Conservation (phyloP, 1,140 invertebrate species). For the Drosophila triauraria region DNA sequence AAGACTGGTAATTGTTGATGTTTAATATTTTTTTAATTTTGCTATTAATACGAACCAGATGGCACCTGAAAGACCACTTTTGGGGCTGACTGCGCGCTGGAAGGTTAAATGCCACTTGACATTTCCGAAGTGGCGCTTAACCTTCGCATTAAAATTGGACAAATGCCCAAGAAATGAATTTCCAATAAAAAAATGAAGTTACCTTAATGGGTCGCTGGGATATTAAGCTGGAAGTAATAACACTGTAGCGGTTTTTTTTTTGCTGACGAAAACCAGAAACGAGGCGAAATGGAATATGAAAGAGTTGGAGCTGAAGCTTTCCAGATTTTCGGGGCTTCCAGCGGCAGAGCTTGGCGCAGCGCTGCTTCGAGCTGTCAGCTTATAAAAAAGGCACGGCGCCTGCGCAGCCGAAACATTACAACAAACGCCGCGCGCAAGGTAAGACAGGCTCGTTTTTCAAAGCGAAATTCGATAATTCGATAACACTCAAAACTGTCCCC, state of each 20-base stretch:
- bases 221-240: conserved; percentile 43
- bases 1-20: conserved; percentile 66
- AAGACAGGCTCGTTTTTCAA: conserved; percentile 50
- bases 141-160: conserved; percentile 69
- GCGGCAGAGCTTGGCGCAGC: conserved; percentile 31
- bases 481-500: neutral
- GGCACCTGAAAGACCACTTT: conserved; percentile 69
- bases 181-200: conserved; percentile 54
- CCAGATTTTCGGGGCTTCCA: conserved; percentile 73
- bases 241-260: conserved; percentile 13
- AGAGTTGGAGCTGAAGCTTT: conserved; percentile 38
- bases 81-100: conserved; percentile 50
- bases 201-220: conserved; percentile 62
- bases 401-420: conserved; percentile 76
- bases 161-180: conserved; percentile 67
- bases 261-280: conserved; percentile 63
- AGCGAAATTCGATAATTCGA: neutral
- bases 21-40: conserved; percentile 43
- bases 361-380: conserved; percentile 51
- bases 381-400: conserved; percentile 73
- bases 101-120: conserved; percentile 81
- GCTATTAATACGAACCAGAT: conserved; percentile 78
- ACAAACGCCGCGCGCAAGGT: conserved; percentile 74
- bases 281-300: conserved; percentile 53
- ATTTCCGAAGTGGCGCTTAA: conserved; percentile 72